phyloP scores from a whole-genome alignment of 2,888 invertebrate species.

The Drosophila leonis region DNA sequence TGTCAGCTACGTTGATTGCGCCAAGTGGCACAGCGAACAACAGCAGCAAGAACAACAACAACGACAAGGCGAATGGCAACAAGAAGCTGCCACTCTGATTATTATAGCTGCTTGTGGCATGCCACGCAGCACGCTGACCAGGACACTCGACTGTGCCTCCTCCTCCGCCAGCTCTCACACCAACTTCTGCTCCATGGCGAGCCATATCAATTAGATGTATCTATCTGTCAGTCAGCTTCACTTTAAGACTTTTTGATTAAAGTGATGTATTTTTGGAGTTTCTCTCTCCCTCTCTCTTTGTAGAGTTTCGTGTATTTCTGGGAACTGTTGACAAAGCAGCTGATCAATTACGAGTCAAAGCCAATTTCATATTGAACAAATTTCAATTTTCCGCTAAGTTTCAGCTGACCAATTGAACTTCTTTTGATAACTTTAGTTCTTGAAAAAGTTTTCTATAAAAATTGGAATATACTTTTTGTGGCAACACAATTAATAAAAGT shows the following conservation, averaged over 20 bases:
- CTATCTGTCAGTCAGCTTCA: conserved; percentile 4
- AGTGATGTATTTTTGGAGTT: neutral
- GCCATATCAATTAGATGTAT: conserved; percentile 48
- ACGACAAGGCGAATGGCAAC: conserved; percentile 27
- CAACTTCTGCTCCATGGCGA: neutral
- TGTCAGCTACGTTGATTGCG: conserved; percentile 64
- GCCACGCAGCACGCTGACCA: conserved; percentile 35
- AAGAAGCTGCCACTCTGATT: conserved; percentile 33
- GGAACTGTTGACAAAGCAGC: neutral
- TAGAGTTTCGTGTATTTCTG: neutral
- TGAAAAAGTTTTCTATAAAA: neutral
- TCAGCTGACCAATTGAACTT: neutral
- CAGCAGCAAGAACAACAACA: conserved; percentile 34
- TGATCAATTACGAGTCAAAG: conserved; percentile 2
- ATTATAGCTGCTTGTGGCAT: conserved; percentile 62
- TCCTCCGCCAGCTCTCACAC: neutral
- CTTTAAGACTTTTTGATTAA: conserved; percentile 9
- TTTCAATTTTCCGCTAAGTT: conserved; percentile 8
- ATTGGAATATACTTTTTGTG: neutral
- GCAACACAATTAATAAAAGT: too few relatives aligned
- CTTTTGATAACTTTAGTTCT: neutral
- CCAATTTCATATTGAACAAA: conserved; percentile 1
- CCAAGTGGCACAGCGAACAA: conserved; percentile 43
- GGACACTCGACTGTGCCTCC: neutral
- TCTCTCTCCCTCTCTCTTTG: neutral